Percentiles rank a stretch among this genome's conserved stretches.
phyloP scores from a whole-genome alignment of 2,797 vertebrate species.

The Acrocephalus scirpaceus region DNA sequence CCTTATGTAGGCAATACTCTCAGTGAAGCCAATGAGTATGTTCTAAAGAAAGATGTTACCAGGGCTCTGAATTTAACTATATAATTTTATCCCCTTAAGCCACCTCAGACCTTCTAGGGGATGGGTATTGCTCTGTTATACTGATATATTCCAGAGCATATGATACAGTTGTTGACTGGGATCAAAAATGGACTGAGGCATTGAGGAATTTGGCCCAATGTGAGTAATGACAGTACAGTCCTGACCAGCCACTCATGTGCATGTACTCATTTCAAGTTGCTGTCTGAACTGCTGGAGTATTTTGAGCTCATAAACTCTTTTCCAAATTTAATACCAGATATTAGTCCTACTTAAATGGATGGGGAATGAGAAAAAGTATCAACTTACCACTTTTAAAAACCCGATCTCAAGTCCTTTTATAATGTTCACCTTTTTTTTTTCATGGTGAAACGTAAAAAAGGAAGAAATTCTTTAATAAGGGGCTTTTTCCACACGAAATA shows the following conservation, averaged over 20 bases:
- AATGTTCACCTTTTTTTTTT: not conserved
- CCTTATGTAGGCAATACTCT: not conserved
- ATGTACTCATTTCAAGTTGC: not conserved
- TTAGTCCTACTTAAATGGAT: slow-evolving; percentile 4
- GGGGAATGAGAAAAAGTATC: not conserved
- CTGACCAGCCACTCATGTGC: not conserved
- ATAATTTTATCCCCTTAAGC: not conserved
- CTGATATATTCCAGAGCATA: not conserved
- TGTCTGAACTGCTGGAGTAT: not conserved
- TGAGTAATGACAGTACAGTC: not conserved
- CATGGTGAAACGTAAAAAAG: not conserved
- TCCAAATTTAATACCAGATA: not conserved
- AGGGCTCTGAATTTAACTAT: not conserved
- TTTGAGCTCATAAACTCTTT: slow-evolving; percentile 29
- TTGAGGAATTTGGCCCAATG: not conserved
- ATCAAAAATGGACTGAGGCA: not conserved
- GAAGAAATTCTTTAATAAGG: not conserved
- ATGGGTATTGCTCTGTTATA: not conserved
- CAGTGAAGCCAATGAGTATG: not conserved
- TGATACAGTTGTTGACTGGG: not conserved
- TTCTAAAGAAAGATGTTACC: not conserved
- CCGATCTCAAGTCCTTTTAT: not conserved
- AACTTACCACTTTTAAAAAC: not conserved
- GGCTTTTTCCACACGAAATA: not conserved
- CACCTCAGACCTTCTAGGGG: not conserved